Base-by-base conservation (phyloP, 2,797 vertebrate species). In the Oreochromis grahami region DNA sequence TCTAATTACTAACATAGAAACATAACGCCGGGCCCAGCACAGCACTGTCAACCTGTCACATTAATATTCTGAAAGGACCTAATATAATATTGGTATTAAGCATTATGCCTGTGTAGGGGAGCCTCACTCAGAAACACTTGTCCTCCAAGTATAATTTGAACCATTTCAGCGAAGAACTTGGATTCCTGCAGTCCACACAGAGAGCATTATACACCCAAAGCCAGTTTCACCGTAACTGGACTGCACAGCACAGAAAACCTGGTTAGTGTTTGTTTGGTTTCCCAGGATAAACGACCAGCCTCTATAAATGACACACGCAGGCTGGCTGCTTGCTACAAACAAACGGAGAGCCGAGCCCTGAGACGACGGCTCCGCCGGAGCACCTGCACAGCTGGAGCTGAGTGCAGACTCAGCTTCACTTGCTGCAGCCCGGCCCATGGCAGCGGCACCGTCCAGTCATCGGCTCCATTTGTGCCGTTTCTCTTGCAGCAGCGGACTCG, bases 31-130 rank as follows among this genome's bases (percentile, higher is more conserved):
- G 50, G 43, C 1, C 19, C n/a, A 4, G 29, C 58, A 0, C 17
- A 36, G 34, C 32, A 6, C 8, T 0, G 24, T 14, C 9, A 36
- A 38, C 19, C 19, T 63, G n/a, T 2, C 8, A 5, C 34, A n/a
- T 13, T 12, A 12, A 63, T 1, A n/a, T 0, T n/a, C 0, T n/a
- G 19, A n/a, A 2, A 36, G 11, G 60, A 63, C 60, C 60, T 4
- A 1, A 38, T 21, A 1, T 21, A 63, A 63, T 38, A 19, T 36
- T 19, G 32, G 58, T n/a, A 1, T 63, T 36, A n/a, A n/a, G 11
- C 34, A 3, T 19, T 10, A 12, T 21, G 63, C 41, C 19, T 41
- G 36, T 24, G 11, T 8, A 34, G 8, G 7, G 0, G 19, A 65
- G 60, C 15, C 19, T 6, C 5, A 41, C 34, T 21, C 19, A 41